Conservation (phyloP, 2,888 invertebrate species). For the Heliconius ethilla region DNA sequence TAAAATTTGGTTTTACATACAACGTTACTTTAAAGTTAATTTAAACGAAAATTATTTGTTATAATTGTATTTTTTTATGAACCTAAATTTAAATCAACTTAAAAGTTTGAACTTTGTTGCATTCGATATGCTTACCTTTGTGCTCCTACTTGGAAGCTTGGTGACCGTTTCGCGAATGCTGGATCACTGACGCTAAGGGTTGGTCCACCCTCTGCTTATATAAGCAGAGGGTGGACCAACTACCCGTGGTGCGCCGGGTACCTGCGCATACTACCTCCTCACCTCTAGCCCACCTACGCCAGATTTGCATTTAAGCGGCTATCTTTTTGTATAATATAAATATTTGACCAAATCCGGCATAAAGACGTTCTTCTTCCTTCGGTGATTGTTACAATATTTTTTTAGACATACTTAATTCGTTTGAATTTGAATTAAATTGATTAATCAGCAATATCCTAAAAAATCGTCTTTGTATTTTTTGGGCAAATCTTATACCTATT, state of each 20-base stretch:
- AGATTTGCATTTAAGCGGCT: constrained; percentile 44
- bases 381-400: not conserved
- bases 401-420: not conserved
- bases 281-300: constrained; percentile 46
- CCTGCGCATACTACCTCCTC: constrained; percentile 57
- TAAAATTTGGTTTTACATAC: not conserved
- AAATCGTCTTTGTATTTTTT: too few relatives aligned
- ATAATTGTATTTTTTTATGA: not conserved
- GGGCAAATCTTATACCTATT: too few relatives aligned
- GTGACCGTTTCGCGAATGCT: constrained; percentile 15
- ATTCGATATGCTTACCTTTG: constrained; percentile 28
- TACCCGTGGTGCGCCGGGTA: constrained; percentile 50
- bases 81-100: not conserved
- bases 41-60: not conserved
- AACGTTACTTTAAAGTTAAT: not conserved
- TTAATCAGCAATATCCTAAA: too few relatives aligned
- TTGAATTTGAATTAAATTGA: too few relatives aligned
- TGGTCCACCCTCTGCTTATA: constrained; percentile 47
- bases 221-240: too few relatives aligned
- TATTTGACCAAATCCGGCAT: constrained; percentile 29
- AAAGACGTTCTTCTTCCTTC: not conserved
- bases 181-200: constrained; percentile 34
- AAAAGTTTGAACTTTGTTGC: not conserved
- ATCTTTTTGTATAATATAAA: constrained; percentile 38
- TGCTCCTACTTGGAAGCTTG: not conserved